A percentile compares a stretch with the other conserved stretches of the same genome.
Conservation (phyloP, 2,113 vertebrate genomes). For the Festucalex cinctus region DNA sequence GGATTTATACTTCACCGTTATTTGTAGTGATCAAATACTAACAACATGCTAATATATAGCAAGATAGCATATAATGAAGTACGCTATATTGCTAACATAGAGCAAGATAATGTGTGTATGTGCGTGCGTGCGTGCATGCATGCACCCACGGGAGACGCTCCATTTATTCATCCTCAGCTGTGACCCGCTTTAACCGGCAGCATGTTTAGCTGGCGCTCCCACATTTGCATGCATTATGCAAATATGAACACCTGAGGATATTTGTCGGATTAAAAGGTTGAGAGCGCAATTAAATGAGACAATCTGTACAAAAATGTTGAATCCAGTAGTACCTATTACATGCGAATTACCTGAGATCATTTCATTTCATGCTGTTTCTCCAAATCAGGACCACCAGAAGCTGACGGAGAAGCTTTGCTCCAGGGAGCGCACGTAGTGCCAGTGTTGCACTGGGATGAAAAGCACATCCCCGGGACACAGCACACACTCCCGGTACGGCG, state of each 20-base stretch:
- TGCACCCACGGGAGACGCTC: conserved; percentile 26
- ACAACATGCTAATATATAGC: too few species aligned
- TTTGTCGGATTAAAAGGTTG: conserved; percentile 46
- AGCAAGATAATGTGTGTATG: not conserved
- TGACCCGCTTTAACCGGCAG: conserved; percentile 38
- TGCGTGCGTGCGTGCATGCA: conserved; percentile 3
- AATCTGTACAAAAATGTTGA: conserved; percentile 27
- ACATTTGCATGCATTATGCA: conserved; percentile 61
- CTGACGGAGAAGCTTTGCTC: conserved; percentile 94
- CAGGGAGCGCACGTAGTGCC: conserved; percentile 89
- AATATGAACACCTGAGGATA: conserved; percentile 48
- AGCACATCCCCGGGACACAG: conserved; percentile 86
- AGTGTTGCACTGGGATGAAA: conserved; percentile 86
- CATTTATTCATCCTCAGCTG: conserved; percentile 37
- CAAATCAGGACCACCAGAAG: conserved; percentile 92
- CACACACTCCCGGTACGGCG: conserved; percentile 80
- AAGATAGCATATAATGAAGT: too few species aligned
- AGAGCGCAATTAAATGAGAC: conserved; percentile 56
- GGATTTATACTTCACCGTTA: too few species aligned
- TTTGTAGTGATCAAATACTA: too few species aligned
- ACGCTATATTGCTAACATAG: not conserved
- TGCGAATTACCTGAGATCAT: not conserved
- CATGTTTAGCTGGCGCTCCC: conserved; percentile 45
- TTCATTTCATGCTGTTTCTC: not conserved
- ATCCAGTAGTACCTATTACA: not conserved